These are phyloP conservation scores for Notothenia rossii DNA, from an alignment of 2,113 vertebrate genomes.

Conservation along the genomic window DNA sequence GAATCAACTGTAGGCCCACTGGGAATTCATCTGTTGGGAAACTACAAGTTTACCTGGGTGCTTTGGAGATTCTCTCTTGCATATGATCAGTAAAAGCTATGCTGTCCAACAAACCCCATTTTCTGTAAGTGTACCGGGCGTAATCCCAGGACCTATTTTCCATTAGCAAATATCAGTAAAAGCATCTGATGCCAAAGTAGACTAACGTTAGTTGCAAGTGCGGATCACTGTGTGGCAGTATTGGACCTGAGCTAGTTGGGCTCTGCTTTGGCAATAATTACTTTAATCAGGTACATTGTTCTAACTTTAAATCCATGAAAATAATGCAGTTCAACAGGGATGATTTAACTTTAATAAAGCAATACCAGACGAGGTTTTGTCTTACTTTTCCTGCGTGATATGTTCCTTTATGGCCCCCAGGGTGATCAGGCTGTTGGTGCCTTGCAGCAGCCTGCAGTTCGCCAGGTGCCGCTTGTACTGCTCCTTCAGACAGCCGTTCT, in stretches of 20 bases:
- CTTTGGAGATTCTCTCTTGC: not conserved
- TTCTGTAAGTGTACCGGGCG: not conserved
- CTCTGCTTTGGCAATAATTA: not conserved
- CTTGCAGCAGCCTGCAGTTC: conserved; percentile 88
- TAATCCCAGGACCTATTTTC: conserved; percentile 5
- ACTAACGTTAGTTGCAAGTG: conserved; percentile 1
- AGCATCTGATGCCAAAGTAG: conserved; percentile 8
- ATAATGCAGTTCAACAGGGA: not conserved
- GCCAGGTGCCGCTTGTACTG: conserved; percentile 93
- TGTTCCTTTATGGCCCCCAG: conserved; percentile 86
- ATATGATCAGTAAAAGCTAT: conserved; percentile 1
- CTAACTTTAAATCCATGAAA: conserved; percentile 29
- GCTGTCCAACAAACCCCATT: not conserved
- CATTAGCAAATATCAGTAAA: conserved; percentile 13
- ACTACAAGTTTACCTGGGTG: conserved; percentile 1
- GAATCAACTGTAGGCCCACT: not conserved
- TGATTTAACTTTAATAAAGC: not conserved
- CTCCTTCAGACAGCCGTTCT: conserved; percentile 89
- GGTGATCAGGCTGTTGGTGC: conserved; percentile 65
- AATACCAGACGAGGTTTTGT: not conserved
- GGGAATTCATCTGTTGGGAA: not conserved
- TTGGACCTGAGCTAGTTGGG: not conserved
- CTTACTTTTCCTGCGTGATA: conserved; percentile 87
- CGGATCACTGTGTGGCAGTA: conserved; percentile 18
- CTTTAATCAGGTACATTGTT: not conserved